Evolutionary conservation across 2,888 invertebrate genomes (phyloP), one percentile per base, ranked within the genome.

Genomic region (Lypha dubia): DNA sequence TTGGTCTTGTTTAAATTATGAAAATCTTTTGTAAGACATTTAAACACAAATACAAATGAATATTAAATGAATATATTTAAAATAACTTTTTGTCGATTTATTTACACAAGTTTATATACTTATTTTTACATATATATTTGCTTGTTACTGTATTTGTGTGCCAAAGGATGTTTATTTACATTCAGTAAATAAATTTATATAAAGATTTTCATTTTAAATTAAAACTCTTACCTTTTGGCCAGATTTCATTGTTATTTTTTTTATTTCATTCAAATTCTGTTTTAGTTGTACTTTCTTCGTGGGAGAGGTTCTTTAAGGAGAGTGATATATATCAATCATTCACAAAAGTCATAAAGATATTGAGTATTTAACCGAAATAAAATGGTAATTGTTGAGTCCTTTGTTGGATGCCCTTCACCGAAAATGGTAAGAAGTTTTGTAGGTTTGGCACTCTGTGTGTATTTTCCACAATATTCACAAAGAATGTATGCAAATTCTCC

Each of bases 31-130:
- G 68, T 77, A 81, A 84, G 63, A 65, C 73, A 74, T 67, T 73
- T 63, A 79, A 65, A 77, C 68, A 68, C 68, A 81, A 81, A 63
- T 63, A 65, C 74, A 77, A 84, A 81, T 84, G 84, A 81, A 84
- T 84, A 73, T 74, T 76, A 81, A 81, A 84, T 77, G 63, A 79
- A 70, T 53, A 58, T 83, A 68, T 83, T 62, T 35, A 8, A 62
- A 68, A 53, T 67, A 62, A 62, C 32, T 51, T n/a, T 70, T 11
- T 38, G 28, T n/a, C 0, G 9, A 35, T 49, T 38, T 67, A 60
- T 76, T 67, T 67, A 20, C 44, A 56, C 35, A 56, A 32, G 5
- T 35, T 38, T 68, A 17, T 49, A 38, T 68, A 49, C 60, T n/a
- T 46, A 5, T n/a, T n/a, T n/a, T n/a, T n/a, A n/a, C n/a, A n/a